Percentiles rank a stretch among this genome's conserved stretches.
phyloP scores from a whole-genome alignment of 1,140 invertebrate species.

The Dufourea novaeangliae region DNA sequence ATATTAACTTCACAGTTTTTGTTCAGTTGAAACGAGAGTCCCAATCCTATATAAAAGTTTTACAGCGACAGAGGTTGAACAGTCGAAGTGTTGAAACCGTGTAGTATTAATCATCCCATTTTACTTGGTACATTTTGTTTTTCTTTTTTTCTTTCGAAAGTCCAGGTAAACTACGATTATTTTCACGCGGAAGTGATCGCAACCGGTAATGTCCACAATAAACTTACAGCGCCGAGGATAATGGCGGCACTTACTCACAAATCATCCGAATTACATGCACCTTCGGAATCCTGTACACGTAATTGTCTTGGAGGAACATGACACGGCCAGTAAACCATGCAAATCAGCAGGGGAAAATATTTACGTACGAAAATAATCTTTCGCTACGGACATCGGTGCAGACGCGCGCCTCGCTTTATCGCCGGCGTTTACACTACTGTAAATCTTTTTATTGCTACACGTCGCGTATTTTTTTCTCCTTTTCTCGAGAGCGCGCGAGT shows the following conservation, averaged over 20 bases:
- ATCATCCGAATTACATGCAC: conserved; percentile 37
- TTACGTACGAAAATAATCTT: conserved; percentile 46
- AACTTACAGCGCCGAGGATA: conserved; percentile 37
- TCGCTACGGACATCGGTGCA: background rate
- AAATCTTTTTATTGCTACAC: conserved; percentile 60
- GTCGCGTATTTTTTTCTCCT: conserved; percentile 9
- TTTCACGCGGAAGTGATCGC: conserved; percentile 48
- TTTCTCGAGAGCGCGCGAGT: background rate
- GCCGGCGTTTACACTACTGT: conserved; percentile 53
- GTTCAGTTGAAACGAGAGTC: no score
- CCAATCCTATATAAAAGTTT: no score
- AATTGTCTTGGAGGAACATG: background rate
- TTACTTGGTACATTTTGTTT: no score
- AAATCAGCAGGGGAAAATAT: conserved; percentile 53
- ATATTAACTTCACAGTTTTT: no score
- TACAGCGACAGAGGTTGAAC: no score
- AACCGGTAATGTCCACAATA: conserved; percentile 36
- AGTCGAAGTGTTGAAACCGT: no score
- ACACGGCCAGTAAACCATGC: conserved; percentile 14
- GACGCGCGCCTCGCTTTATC: conserved; percentile 44
- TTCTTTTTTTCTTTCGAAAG: background rate
- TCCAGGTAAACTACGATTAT: conserved; percentile 2
- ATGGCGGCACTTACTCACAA: conserved; percentile 49
- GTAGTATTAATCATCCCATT: no score
- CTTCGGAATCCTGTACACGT: background rate